Conservation (phyloP, 30 jellyfish, hydroid and myxozoan species). For the Aurelia coerulea region DNA sequence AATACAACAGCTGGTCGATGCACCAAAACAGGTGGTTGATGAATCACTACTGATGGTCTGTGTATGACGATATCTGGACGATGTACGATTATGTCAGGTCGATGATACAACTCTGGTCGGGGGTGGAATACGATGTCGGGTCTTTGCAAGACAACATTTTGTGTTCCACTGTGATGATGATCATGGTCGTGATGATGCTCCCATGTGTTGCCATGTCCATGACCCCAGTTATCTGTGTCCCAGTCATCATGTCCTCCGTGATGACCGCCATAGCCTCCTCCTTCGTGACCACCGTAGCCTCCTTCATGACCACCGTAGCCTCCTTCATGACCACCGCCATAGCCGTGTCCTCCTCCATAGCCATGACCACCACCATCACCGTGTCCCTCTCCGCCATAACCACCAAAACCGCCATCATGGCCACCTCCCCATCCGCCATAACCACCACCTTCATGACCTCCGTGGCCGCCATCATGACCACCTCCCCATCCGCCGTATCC, state of each 20-base stretch:
- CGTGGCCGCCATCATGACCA: conserved; percentile 66
- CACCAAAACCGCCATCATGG: conserved; percentile 69
- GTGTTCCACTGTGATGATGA: conserved; percentile 83
- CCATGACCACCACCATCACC: conserved; percentile 62
- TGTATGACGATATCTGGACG: conserved; percentile 98
- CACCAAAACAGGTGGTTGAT: conserved; percentile 96
- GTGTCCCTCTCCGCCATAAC: conserved; percentile 23
- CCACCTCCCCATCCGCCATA: conserved; percentile 51
- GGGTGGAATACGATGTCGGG: conserved; percentile 98
- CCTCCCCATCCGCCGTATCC: conserved; percentile 48
- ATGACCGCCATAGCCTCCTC: conserved; percentile 60
- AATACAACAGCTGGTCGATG: conserved; percentile 97
- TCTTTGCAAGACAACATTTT: conserved; percentile 87
- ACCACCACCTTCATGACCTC: conserved; percentile 46
- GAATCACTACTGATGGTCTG: conserved; percentile 97
- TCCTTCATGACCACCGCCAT: conserved; percentile 66
- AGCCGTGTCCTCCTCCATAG: conserved; percentile 87
- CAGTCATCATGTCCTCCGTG: conserved; percentile 80
- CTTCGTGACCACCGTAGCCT: conserved; percentile 67
- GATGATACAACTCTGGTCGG: conserved; percentile 95
- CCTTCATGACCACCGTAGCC: conserved; percentile 61
- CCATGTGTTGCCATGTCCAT: conserved; percentile 81
- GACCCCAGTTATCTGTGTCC: conserved; percentile 76
- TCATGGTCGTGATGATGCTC: conserved; percentile 82
- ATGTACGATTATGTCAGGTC: conserved; percentile 96